Conservation (phyloP, 2,888 invertebrate genomes). For the Polyommatus icarus region DNA sequence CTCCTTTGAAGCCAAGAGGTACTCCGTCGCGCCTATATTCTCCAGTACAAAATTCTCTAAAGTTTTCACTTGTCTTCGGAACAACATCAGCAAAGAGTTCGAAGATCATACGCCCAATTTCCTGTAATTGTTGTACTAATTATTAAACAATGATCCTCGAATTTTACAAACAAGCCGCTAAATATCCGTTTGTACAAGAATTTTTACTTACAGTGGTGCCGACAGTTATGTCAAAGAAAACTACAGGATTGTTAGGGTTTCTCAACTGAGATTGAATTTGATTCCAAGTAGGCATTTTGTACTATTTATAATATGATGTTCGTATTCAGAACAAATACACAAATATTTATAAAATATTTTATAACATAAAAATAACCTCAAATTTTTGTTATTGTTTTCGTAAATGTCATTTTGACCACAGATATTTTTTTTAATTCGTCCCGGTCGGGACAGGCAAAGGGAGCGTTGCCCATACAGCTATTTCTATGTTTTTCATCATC, state of each 20-base stretch:
- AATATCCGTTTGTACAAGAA: neutral
- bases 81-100: slow-evolving; percentile 98
- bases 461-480: too few relatives aligned
- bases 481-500: too few relatives aligned
- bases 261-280: slow-evolving; percentile 94
- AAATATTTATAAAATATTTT: neutral
- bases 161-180: neutral
- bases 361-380: neutral
- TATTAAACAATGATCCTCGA: neutral
- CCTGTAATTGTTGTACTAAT: slow-evolving; percentile 75
- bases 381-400: neutral
- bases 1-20: slow-evolving; percentile 97
- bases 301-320: neutral
- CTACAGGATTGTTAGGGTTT: slow-evolving; percentile 97
- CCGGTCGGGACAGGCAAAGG: too few relatives aligned
- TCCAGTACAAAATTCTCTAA: slow-evolving; percentile 98
- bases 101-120: slow-evolving; percentile 98
- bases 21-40: slow-evolving; percentile 98
- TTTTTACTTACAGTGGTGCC: slow-evolving; percentile 89
- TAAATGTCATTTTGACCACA: neutral
- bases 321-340: neutral
- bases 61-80: slow-evolving; percentile 98
- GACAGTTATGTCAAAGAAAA: slow-evolving; percentile 98
- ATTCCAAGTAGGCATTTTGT: slow-evolving; percentile 94
- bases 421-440: too few relatives aligned